Percentiles rank a stretch among this genome's conserved stretches.
phyloP scores from a whole-genome alignment of 1,140 invertebrate species.

The Drosophila biarmipes region DNA sequence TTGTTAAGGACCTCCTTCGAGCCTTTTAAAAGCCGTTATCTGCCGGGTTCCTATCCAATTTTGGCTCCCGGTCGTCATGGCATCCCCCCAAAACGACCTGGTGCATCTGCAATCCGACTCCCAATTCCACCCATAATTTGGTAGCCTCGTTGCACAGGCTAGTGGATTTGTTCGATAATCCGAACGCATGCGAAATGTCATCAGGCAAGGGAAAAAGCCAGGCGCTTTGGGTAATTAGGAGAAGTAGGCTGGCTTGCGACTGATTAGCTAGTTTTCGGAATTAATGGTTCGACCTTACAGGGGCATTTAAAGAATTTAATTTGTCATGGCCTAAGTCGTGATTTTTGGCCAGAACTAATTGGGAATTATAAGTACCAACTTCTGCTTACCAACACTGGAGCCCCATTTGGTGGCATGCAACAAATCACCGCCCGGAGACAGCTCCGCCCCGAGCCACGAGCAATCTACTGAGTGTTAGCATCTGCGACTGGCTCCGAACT shows the following conservation, averaged over 20 bases:
- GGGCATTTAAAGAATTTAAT: no score
- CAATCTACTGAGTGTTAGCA: constrained; percentile 47
- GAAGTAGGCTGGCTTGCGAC: neutral
- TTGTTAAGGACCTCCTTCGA: no score
- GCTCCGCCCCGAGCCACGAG: neutral
- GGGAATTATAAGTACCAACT: neutral
- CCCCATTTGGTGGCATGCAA: neutral
- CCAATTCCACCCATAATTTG: neutral
- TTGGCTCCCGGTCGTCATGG: constrained; percentile 1
- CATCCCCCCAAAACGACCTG: neutral
- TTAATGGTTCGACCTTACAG: no score
- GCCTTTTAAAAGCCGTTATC: neutral
- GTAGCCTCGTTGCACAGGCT: neutral
- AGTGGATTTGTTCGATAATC: neutral
- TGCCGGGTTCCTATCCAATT: neutral
- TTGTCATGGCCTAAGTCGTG: no score
- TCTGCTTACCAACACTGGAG: neutral
- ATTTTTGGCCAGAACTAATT: no score
- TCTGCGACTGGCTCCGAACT: constrained; percentile 37
- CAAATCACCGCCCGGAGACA: constrained; percentile 11
- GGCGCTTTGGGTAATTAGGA: neutral
- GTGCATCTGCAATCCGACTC: neutral
- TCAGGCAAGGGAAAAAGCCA: neutral
- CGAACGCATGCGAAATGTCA: neutral
- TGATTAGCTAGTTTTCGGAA: neutral